Evolutionary conservation across 2,113 vertebrate genomes (phyloP), one percentile per base, ranked within the genome.

Genomic region (Eleginops maclovinus): DNA sequence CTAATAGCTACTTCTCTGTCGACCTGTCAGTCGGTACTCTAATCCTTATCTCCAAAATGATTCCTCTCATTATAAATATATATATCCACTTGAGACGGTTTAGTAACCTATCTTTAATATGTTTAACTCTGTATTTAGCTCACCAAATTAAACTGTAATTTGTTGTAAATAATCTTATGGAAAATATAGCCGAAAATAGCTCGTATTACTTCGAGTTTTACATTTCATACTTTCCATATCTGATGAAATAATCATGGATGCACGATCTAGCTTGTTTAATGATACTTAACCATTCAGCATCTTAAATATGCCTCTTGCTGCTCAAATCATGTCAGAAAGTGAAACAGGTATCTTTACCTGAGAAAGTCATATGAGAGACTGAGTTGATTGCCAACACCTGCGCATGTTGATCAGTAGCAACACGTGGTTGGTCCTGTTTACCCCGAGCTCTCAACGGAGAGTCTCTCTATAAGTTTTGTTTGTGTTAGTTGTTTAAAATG

Each of bases 301-400:
- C 2, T 2, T 15, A 54, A 62, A 54, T 9, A 1, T 11, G 11
- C n/a, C 7, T 63, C 24, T 9, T n/a, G 26, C 16, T 19, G 24
- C 36, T 3, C 12, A 67, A 51, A 21, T 13, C 16, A 17, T 24
- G 16, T 36, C 31, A 7, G 31, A 9, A 36, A 12, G 0, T n/a
- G n/a, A 46, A 14, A 16, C 1, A 12, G 21, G 54, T 8, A 4
- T 10, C 24, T 40, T 55, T 14, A 5, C 59, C 68, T 74, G 72
- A 40, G 51, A 26, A 63, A 51, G 72, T 79, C 36, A 75, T 43
- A 24, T 19, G 65, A 55, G 55, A 78, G 76, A 74, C 22, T 17
- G 50, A 13, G 78, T 16, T 93, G 90, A 95, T 95, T 94, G 88
- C 47, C 0, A 31, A 86, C 94, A 95, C 91, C 93, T 89, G 90